Base-by-base conservation (phyloP, 2,113 vertebrate species). In the Callithrix jacchus region DNA sequence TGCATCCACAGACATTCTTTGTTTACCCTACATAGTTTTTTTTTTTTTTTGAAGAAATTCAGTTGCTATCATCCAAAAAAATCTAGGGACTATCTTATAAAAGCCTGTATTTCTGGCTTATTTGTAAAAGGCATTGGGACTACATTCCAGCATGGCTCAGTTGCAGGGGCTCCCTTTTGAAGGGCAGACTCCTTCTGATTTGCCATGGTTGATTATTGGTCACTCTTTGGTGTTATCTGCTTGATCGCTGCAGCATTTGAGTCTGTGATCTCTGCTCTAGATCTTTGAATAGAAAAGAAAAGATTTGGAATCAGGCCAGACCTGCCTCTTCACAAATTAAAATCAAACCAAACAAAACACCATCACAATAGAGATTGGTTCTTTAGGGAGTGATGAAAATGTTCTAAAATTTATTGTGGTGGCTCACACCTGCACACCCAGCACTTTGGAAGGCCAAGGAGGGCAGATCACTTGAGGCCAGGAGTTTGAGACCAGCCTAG, bases 281-380 rank as follows among this genome's bases (percentile, higher is more conserved):
- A 71, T 66, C 40, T 88, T 90, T 93, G 25, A 14, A 58, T 27
- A 68, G 21, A 35, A 82, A 90, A 81, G 35, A 91, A 82, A 90
- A 81, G 30, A 92, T 80, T 88, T 95, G 37, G 32, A 85, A 82
- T 54, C 30, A 66, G 20, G 12, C 23, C 52, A 54, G 6, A 79
- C 64, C 9, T 18, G n/a, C 90, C 35, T 56, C 4, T 89, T 37
- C 35, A 89, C 37, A 61, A 84, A 94, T n/a, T 54, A 91, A 93
- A 96, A 84, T n/a, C 91, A 90, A 81, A 68, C 18, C 25, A 89
- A 89, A 27, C 11, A 85, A 93, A 93, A 40, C 35, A 74, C 8
- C 7, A 71, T 6, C 56, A 64, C 64, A 80, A 95, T n/a, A 93
- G 16, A 80, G 2, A 25, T 86, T 13, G 45, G 3, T 83, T 87